Evolutionary conservation across 30 jellyfish, hydroid and myxozoan genomes (phyloP), one percentile per base, ranked within the genome.

Genomic region (Pelagia noctiluca): DNA sequence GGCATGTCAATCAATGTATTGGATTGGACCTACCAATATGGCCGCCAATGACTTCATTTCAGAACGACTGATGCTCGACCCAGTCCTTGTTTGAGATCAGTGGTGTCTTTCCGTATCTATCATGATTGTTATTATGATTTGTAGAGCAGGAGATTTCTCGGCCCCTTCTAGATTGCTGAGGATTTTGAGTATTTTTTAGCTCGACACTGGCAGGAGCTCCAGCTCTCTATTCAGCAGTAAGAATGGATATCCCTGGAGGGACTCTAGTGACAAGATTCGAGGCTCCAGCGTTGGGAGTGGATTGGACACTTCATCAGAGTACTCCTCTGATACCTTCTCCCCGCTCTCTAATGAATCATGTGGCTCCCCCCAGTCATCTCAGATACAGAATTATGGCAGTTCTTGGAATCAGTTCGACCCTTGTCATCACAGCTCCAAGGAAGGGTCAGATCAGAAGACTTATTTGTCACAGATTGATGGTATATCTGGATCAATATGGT

Each of bases 321-420:
- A 77, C 66, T 92, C 97, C 13, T 83, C 95, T 18, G 98, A 93
- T 23, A 82, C 97, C 12, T 86, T 84, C 63, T 93, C 97, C 1
- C 97, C 98, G n/a, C 71, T 79, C 47, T 87, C 97, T 31, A 86
- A 70, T 22, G 96, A 88, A 66, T 83, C 97, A 11, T 52, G 96
- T 71, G 86, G 96, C 28, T 88, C 98, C 10, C 98, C 98, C 13
- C 97, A 75, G 82, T 52, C 96, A 23, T 74, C 90, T 11, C 86
- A 63, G 78, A 75, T 52, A 34, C n/a, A 60, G 7, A 13, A 36
- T 18, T 86, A 63, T 76, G 96, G 88, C 50, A 73, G 68, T 83
- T 75, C 75, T 66, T 82, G 63, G 92, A 70, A 25, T 24, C 72
- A 5, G 49, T 28, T 0, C 67, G 75, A n/a, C 54, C 90, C 68